Evolutionary conservation across 2,113 vertebrate species (phyloP), one percentile per base, ranked within the genome.

Genomic region (Trogon surrucura): DNA sequence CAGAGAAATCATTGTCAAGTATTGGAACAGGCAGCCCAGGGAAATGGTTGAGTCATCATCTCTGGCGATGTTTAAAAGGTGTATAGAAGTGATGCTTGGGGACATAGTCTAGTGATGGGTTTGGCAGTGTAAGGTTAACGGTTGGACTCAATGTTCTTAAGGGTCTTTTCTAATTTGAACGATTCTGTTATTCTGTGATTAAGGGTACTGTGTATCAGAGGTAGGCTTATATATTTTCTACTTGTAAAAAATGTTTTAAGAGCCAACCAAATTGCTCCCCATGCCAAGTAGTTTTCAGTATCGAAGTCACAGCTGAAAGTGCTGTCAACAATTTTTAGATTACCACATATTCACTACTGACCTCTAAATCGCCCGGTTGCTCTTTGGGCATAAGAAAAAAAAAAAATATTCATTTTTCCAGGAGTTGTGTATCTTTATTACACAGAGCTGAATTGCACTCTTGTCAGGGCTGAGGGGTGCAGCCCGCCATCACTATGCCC

Each of bases 271-370:
- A 90, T 67, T 94, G 7, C 11, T 95, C 22, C 21, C 47, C 56
- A 10, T 81, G 78, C 48, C 53, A 88, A 90, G 57, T n/a, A 86
- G 41, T 48, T 96, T 91, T 89, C 67, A 90, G 45, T 85, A 70
- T 80, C 62, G 23, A 95, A 95, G 78, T 80, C 73, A 67, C 6
- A 84, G 71, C n/a, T 83, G 60, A 92, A 96, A 78, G 25, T 67
- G 56, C 16, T 72, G 38, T 89, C 92, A 89, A 90, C 92, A 80
- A 86, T 77, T 92, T 57, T 72, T 41, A 74, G 95, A 96, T 86
- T 95, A 82, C 57, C 22, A 13, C 5, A 22, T 71, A 36, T 83
- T 94, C 45, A 60, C 12, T 83, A 16, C 30, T 86, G 86, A 89
- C 36, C 60, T 93, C 36, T 65, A 71, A 93, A 88, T 83, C 22